These are phyloP conservation scores for Oscheius onirici DNA, from an alignment of 2,888 invertebrate species.

Conservation along the genomic window DNA sequence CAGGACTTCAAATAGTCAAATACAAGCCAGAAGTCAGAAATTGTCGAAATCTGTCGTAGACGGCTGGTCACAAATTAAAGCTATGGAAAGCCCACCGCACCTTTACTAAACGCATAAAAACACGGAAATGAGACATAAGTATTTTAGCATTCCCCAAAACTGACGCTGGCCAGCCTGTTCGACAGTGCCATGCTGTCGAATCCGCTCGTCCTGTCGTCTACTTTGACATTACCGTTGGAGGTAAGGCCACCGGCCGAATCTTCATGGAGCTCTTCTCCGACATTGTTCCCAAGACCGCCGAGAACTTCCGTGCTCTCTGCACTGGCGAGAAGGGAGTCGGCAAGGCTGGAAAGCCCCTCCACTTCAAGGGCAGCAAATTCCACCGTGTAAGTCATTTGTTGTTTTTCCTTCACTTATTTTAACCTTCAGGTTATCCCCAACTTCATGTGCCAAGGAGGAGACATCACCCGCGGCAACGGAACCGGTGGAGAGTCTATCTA, in stretches of 20 bases:
- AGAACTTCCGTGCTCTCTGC: conserved; percentile 95
- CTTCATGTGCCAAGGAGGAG: conserved; percentile 92
- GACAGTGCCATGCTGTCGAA: too few relatives aligned
- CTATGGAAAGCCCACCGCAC: too few relatives aligned
- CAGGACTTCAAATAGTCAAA: too few relatives aligned
- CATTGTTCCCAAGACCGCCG: conserved; percentile 86
- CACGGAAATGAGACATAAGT: too few relatives aligned
- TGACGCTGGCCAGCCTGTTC: too few relatives aligned
- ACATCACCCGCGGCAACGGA: conserved; percentile 90
- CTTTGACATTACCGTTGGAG: conserved; percentile 69
- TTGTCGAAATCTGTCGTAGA: too few relatives aligned
- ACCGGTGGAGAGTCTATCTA: conserved; percentile 92
- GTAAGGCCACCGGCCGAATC: conserved; percentile 65
- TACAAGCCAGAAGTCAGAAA: too few relatives aligned
- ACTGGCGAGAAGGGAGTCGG: conserved; percentile 94
- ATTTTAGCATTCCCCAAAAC: too few relatives aligned
- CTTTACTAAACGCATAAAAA: too few relatives aligned
- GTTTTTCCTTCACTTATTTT: too few relatives aligned
- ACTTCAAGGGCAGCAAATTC: conserved; percentile 85
- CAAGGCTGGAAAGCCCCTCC: conserved; percentile 74
- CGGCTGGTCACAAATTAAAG: too few relatives aligned
- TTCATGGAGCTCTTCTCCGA: conserved; percentile 81
- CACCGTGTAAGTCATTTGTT: conserved; percentile 80
- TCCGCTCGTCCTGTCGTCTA: conserved; percentile 63
- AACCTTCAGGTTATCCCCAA: conserved; percentile 81